Evolutionary conservation across 2,797 vertebrate species (phyloP).

Genomic region (Limosa lapponica): DNA sequence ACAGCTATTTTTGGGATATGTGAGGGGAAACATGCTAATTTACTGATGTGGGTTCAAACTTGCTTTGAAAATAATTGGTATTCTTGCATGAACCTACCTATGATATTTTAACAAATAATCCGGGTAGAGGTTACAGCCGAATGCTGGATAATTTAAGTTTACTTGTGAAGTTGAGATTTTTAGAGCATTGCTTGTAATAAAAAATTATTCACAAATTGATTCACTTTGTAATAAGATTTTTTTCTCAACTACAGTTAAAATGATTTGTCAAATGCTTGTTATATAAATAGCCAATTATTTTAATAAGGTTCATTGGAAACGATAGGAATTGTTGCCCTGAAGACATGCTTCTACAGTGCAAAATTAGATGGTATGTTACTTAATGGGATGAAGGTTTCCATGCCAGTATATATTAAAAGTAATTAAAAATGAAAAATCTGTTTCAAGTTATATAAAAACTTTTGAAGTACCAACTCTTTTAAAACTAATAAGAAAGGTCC

Average conservation of each 20-base stretch:
- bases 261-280: constrained; percentile 76
- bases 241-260: constrained; percentile 64
- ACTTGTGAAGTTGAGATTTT: neutral
- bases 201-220: neutral
- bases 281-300: constrained; percentile 82
- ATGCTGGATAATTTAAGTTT: neutral
- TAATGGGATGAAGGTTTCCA: constrained; percentile 41
- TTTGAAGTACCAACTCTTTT: neutral
- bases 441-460: neutral
- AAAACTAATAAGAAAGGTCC: neutral
- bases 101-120: neutral
- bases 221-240: constrained; percentile 1
- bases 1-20: neutral
- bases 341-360: constrained; percentile 54
- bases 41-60: neutral
- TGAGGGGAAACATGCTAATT: neutral
- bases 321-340: constrained; percentile 75
- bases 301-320: constrained; percentile 81
- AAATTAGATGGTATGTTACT: constrained; percentile 64
- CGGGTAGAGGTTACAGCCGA: neutral
- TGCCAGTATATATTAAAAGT: constrained; percentile 40
- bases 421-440: constrained; percentile 43
- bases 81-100: neutral
- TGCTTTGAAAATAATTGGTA: neutral
- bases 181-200: neutral